A percentile compares a stretch with the other conserved stretches of the same genome.
These are phyloP conservation scores for Melopsittacus undulatus DNA, from an alignment of 2,797 vertebrate species.

Conservation along the genomic window DNA sequence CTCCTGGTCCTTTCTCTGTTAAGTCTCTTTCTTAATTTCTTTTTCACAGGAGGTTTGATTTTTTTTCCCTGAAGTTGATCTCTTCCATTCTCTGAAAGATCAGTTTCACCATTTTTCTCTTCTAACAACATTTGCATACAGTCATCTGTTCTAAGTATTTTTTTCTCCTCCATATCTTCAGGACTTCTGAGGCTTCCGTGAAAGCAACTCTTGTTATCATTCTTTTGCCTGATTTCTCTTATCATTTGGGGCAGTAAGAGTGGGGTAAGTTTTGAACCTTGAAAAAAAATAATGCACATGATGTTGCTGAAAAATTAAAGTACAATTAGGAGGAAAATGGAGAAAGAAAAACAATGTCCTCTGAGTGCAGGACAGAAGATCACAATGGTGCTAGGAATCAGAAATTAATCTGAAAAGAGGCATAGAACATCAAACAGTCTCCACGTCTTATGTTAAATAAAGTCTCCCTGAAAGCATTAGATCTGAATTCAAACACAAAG, in stretches of 20 bases:
- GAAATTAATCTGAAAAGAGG: not conserved
- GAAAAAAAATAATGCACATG: not conserved
- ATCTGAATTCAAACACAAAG: not conserved
- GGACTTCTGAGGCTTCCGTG: not conserved
- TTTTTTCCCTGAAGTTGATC: not conserved
- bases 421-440: not conserved
- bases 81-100: not conserved
- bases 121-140: not conserved
- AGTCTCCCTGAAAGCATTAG: not conserved
- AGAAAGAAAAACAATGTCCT: not conserved
- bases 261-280: not conserved
- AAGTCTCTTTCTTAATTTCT: not conserved
- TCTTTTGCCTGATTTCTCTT: not conserved
- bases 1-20: not conserved
- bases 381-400: not conserved
- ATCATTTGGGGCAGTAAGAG: not conserved
- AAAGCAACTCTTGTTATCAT: not conserved
- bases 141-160: not conserved
- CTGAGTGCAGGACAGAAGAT: not conserved
- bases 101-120: not conserved
- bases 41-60: not conserved
- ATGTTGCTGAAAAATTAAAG: not conserved
- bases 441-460: not conserved
- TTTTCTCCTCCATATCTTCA: not conserved
- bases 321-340: not conserved